Base-by-base conservation (phyloP, 2,888 invertebrate species). In the Erebia aethiops region DNA sequence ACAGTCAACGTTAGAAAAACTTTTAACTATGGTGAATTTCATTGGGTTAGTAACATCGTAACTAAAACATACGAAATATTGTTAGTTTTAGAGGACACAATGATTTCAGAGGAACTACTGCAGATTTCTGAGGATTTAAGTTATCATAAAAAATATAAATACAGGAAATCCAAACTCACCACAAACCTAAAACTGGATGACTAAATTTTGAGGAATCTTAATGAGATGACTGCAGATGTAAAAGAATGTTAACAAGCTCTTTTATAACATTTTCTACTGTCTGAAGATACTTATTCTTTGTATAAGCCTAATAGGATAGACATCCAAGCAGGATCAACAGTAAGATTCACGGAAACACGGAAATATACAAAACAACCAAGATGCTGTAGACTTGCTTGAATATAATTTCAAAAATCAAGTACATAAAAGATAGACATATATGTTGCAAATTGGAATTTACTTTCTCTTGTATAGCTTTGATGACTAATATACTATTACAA, bases 191-290 rank as follows among this genome's bases (percentile, higher is more conserved):
- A 26, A 35, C 61, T 51, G 57, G 49, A 51, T 21, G 10, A 26
- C 54, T 43, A 43, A 69, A 41, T 71, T 69, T 74, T 67, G 60
- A 67, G 64, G 60, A 57, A 71, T 72, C 71, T 72, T 72, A 70
- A 75, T 71, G 67, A 67, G 73, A 79, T 80, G 85, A 82, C 82
- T 82, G 84, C 81, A 51, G 43, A 70, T 60, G 67, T 83, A 77
- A 81, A 87, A 87, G 91, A 89, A 92, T 91, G 86, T 91, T 92
- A 92, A 92, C 91, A 90, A 92, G 90, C 84, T 79, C 87, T 88
- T 91, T 91, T 89, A 88, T 87, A 81, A 81, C 78, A 71, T 73
- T 73, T 74, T 72, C 69, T 68, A 71, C 56, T 69, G 72, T 69
- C 70, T 68, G 62, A 60, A 58, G 26, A 56, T 66, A 35, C 35